Base-by-base conservation (phyloP, 2,113 vertebrate species). In the Silurus meridionalis region DNA sequence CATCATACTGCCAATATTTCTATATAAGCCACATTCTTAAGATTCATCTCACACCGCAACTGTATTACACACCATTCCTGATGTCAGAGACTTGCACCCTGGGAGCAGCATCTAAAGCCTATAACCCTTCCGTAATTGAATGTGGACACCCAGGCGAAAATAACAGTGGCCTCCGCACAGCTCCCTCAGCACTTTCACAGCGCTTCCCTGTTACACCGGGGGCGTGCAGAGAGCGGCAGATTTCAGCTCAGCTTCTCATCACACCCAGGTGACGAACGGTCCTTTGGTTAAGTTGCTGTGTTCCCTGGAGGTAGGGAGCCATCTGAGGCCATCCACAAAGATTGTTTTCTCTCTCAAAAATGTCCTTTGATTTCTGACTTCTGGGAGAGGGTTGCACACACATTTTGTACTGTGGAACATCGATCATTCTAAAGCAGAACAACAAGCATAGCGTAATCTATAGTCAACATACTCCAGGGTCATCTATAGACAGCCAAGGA, bases 101-200 rank as follows among this genome's bases (percentile, higher is more conserved):
- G 79, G 85, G 80, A 82, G 66, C n/a, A 55, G 69, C 69, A 15
- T 83, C 86, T 87, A 66, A 87, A 87, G 80, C 86, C 72, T 83
- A 87, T 87, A 87, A 87, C 86, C 81, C 71, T 77, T 55, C 80
- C 14, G 53, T 83, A 87, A 87, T 87, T 87, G 86, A 87, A 87
- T 67, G 72, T 87, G 71, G 86, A 87, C 60, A 78, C 72, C 80
- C 50, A 50, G 72, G 80, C 25, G 61, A 87, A 87, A 87, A 87
- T 87, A 83, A 60, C 61, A 78, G 80, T 53, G 80, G 50, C 72
- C 60, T 82, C 71, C 6, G 71, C 55, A 15, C 66, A 15, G 67
- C 85, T 48, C 81, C 14, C 86, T 83, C 75, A 52, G 67, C 69
- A 82, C 80, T 77, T 75, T 82, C 50, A 7, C 13, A 5, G 85